Evolutionary conservation across 1,140 invertebrate species (phyloP), one percentile per base, ranked within the genome.

Genomic region (Drosophila kepulauana): DNA sequence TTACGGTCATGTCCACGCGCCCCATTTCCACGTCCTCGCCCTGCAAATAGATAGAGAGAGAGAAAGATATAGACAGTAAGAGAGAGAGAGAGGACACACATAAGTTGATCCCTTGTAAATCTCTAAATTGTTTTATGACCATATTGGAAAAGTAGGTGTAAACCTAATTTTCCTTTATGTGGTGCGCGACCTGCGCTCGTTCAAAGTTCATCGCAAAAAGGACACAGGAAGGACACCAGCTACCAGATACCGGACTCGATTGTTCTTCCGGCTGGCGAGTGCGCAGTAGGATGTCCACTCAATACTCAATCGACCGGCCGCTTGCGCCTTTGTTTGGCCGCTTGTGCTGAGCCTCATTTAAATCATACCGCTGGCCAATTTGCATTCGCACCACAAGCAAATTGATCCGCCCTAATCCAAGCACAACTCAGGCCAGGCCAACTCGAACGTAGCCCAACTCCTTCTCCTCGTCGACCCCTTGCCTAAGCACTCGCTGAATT

Each of bases 311-410:
- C 20, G 20, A 25, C 20, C 46, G 67, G 10, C 48, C 41, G 69
- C 70, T 80, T 70, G 75, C 78, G 78, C 70, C 56, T 82, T 88
- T 89, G 86, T 85, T 82, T 71, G 71, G 25, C 45, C 67, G 81
- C 81, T 72, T 81, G 67, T 78, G 54, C 71, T 85, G 78, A 80
- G 76, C 82, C 84, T 90, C 78, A 90, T 90, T 90, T 90, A 90
- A 90, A 90, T 82, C 86, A 68, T 82, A 90, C 86, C 86, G 87
- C 72, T 90, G 87, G 86, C 81, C 86, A 90, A 90, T 90, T 90
- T 90, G 86, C 86, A 90, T 90, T 90, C 86, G 86, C 86, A 90
- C 86, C 76, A 90, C 82, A 90, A 81, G 76, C 72, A 86, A 90
- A 90, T 90, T 90, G 86, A 90, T 86, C 86, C 86, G 86, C 86